Base-by-base conservation (phyloP, 2,888 invertebrate genomes). In the Pogonocherus hispidulus region DNA sequence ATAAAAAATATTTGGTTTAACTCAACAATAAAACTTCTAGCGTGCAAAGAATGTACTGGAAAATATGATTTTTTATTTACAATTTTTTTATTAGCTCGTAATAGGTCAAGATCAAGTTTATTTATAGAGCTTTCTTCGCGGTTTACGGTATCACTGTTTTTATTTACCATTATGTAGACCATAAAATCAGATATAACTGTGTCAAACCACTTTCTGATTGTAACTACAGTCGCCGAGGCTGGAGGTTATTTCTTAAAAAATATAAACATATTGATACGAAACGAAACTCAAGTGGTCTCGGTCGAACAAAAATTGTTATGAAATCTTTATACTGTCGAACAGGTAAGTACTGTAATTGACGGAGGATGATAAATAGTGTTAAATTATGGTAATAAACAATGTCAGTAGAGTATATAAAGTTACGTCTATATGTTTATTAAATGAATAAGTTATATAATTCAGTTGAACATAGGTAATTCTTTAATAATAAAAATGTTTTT, bases 51-150 rank as follows among this genome's bases (percentile, higher is more conserved):
- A n/a, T n/a, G n/a, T n/a, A n/a, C n/a, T n/a, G n/a, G n/a, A n/a
- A n/a, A n/a, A n/a, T n/a, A n/a, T n/a, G n/a, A n/a, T n/a, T n/a
- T n/a, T n/a, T n/a, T n/a, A n/a, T n/a, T n/a, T n/a, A n/a, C n/a
- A n/a, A n/a, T n/a, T n/a, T n/a, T n/a, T n/a, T 5, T 27, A 27
- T 27, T 27, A 47, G n/a, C 2, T 8, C 11, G 22, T 37, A 19
- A 59, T 27, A 47, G 59, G 59, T 49, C 59, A 59, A 59, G 59
- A 47, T 47, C 59, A 59, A 59, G 57, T 16, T 46, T 46, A 47
- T 22, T 41, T 37, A 18, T 35, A 55, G 37, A 37, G 22, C 46
- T 23, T 46, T 59, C 46, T 44, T 59, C 6, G 8, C n/a, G 23
- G 22, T 59, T 47, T 46, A 11, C 22, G 44, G 16, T 20, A 23